A percentile compares a stretch with the other conserved stretches of the same genome.
phyloP scores from a whole-genome alignment of 23 tunicate species.

The Clavelina lepadiformis region DNA sequence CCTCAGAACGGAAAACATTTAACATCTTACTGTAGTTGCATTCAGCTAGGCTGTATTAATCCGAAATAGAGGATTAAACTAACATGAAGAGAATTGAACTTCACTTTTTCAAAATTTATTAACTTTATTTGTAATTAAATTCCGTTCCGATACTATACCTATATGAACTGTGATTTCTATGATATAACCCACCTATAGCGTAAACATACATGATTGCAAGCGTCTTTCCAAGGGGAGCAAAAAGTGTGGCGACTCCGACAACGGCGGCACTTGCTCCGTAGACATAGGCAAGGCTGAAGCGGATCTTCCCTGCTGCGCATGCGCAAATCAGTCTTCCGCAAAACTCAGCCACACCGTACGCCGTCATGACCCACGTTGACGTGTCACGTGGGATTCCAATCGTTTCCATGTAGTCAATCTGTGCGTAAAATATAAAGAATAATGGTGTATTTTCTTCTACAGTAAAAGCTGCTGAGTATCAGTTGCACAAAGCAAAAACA shows the following conservation, averaged over 20 bases:
- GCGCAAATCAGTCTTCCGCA: conserved; percentile 67
- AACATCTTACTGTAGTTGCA: too few species aligned
- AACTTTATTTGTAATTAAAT: too few species aligned
- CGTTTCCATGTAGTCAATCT: conserved; percentile 72
- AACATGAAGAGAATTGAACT: too few species aligned
- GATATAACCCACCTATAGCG: conserved; percentile 44
- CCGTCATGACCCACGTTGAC: conserved; percentile 59
- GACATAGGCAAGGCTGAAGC: conserved; percentile 59
- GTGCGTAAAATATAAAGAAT: background rate
- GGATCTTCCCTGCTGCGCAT: conserved; percentile 31
- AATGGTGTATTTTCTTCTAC: too few species aligned
- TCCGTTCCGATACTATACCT: too few species aligned
- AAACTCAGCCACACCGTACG: conserved; percentile 66
- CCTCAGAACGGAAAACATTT: too few species aligned
- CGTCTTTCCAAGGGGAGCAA: conserved; percentile 48
- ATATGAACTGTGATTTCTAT: too few species aligned
- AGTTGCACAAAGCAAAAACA: background rate
- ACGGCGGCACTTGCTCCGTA: conserved; percentile 49
- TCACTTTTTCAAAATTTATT: too few species aligned
- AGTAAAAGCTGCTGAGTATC: too few species aligned
- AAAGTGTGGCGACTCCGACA: conserved; percentile 44
- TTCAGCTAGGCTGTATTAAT: too few species aligned
- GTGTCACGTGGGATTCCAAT: conserved; percentile 26
- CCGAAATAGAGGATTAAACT: too few species aligned
- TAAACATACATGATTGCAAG: conserved; percentile 68